phyloP scores from a whole-genome alignment of 2,113 vertebrate species.

The Polypterus senegalus region DNA sequence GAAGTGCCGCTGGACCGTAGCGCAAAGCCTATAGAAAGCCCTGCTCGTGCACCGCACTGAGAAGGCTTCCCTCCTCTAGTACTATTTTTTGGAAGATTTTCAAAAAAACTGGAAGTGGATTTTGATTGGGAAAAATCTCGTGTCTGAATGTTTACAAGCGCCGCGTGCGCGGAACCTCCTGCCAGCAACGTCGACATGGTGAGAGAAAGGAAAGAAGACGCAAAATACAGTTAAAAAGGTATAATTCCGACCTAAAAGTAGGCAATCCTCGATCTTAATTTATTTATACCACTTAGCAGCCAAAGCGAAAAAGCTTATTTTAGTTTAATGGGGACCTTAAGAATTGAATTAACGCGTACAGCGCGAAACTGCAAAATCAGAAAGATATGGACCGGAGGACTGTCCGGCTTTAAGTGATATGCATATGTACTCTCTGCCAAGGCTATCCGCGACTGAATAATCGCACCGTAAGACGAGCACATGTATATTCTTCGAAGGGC shows the following conservation, averaged over 20 bases:
- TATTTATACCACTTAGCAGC: neutral
- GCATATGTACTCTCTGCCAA: no score
- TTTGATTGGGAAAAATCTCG: constrained; percentile 86
- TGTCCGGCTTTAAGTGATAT: no score
- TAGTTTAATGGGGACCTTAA: no score
- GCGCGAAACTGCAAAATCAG: no score
- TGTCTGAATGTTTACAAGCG: constrained; percentile 89
- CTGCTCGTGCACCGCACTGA: constrained; percentile 30
- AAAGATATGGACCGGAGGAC: no score
- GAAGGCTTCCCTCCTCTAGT: constrained; percentile 59
- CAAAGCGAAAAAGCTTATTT: no score
- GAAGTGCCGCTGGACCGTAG: no score
- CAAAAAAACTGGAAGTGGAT: constrained; percentile 78
- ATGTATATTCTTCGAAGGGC: no score
- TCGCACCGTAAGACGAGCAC: no score
- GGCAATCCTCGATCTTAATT: constrained; percentile 3
- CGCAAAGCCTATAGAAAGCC: constrained; percentile 34
- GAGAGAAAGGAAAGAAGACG: constrained; percentile 13
- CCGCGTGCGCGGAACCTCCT: constrained; percentile 69
- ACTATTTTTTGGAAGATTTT: constrained; percentile 83
- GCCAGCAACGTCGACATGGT: constrained; percentile 46
- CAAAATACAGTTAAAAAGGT: neutral
- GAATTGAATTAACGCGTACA: no score
- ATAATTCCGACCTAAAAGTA: constrained; percentile 7
- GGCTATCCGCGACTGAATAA: no score